Evolutionary conservation across 2,888 invertebrate genomes (phyloP).

Genomic region (Apamea sordens): DNA sequence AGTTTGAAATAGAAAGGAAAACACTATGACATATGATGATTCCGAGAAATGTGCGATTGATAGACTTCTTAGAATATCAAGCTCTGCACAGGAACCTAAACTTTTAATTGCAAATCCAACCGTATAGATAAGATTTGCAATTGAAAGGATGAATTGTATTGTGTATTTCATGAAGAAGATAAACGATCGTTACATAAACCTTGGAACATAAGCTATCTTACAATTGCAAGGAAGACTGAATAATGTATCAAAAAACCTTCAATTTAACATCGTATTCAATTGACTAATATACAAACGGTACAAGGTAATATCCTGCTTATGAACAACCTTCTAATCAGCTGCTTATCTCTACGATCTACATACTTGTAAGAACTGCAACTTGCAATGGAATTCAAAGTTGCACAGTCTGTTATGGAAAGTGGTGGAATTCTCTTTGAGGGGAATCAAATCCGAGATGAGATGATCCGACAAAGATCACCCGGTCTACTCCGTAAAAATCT

Average conservation of each 20-base stretch:
- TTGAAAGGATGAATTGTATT: not conserved
- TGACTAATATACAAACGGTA: constrained; percentile 20
- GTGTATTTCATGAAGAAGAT: not conserved
- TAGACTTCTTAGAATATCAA: not conserved
- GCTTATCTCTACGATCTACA: not conserved
- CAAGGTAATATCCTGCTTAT: constrained; percentile 54
- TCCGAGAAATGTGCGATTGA: not conserved
- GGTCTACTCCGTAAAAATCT: not conserved
- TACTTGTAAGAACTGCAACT: constrained; percentile 3
- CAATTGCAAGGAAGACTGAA: constrained; percentile 16
- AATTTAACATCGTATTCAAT: constrained; percentile 13
- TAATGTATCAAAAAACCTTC: constrained; percentile 46
- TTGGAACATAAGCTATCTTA: constrained; percentile 29
- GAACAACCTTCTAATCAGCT: constrained; percentile 25
- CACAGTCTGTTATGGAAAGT: not conserved
- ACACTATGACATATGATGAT: not conserved
- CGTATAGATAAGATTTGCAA: not conserved
- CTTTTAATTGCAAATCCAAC: not conserved
- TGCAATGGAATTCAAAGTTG: not conserved
- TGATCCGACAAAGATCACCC: too few relatives aligned
- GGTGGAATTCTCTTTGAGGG: too few relatives aligned
- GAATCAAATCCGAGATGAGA: not conserved
- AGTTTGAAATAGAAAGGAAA: not conserved
- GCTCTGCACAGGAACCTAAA: not conserved
- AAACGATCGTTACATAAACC: constrained; percentile 8